These are phyloP conservation scores for Cottus gobio DNA, from an alignment of 2,113 vertebrate species.

Conservation along the genomic window DNA sequence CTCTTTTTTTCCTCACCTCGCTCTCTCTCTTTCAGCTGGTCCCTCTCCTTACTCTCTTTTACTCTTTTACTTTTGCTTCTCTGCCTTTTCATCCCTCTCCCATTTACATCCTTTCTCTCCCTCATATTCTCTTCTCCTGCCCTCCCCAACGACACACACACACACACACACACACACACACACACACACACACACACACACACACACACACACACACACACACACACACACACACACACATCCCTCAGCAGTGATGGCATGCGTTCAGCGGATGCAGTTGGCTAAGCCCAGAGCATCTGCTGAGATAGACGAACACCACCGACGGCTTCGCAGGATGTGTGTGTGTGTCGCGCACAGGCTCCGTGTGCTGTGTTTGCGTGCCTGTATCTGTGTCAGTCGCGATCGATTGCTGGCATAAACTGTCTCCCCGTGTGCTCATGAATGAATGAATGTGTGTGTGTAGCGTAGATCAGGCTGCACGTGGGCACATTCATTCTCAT, in stretches of 20 bases:
- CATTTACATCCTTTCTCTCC: slow-evolving; percentile 56
- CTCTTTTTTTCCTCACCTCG: slow-evolving; percentile 1
- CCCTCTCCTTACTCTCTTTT: slow-evolving; percentile 5
- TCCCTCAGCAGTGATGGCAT: slow-evolving; percentile 64
- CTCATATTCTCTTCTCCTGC: slow-evolving; percentile 35
- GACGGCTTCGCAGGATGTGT: slow-evolving; percentile 56
- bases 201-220: slow-evolving; percentile 19
- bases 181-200: slow-evolving; percentile 17
- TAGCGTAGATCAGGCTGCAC: slow-evolving; percentile 45
- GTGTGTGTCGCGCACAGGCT: slow-evolving; percentile 14
- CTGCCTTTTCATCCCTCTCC: slow-evolving; percentile 9
- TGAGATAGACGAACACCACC: slow-evolving; percentile 64
- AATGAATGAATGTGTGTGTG: slow-evolving; percentile 46
- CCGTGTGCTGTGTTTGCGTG: slow-evolving; percentile 41
- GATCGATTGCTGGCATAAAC: slow-evolving; percentile 71
- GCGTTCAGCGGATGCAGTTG: slow-evolving; percentile 62
- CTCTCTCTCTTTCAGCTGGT: slow-evolving; percentile 10
- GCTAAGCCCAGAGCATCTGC: slow-evolving; percentile 73
- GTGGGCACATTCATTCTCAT: slow-evolving; percentile 33
- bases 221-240: too few relatives aligned
- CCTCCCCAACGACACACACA: slow-evolving; percentile 4
- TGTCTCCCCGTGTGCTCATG: slow-evolving; percentile 47
- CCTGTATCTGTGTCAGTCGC: slow-evolving; percentile 37
- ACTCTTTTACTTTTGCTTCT: slow-evolving; percentile 26
- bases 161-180: slow-evolving; percentile 22